Conservation (phyloP, 2,113 vertebrate species). For the Stercorarius parasiticus region DNA sequence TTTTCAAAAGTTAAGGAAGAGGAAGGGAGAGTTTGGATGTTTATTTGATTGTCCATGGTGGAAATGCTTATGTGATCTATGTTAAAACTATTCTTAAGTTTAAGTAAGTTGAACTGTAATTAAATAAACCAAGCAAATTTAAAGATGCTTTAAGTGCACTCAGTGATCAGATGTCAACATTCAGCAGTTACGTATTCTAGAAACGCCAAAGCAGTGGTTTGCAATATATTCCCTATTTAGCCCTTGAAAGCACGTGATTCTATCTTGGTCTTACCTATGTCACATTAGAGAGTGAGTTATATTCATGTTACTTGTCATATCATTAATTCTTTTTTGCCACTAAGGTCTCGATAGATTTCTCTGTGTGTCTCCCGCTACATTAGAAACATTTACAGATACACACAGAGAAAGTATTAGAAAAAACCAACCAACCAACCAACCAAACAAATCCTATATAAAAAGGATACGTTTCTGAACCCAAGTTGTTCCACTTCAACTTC, state of each 20-base stretch:
- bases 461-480: neutral
- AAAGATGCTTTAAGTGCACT: constrained; percentile 28
- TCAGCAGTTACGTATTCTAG: constrained; percentile 5
- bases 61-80: neutral
- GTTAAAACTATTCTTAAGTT: constrained; percentile 15
- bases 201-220: neutral
- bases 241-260: neutral
- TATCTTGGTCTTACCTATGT: neutral
- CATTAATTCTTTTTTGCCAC: neutral
- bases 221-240: neutral
- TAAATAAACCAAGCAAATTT: constrained; percentile 59
- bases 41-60: neutral
- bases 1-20: constrained; percentile 11
- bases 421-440: neutral
- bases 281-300: neutral
- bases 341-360: neutral
- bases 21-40: neutral
- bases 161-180: constrained; percentile 9
- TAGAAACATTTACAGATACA: neutral
- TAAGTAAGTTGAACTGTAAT: constrained; percentile 53
- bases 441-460: neutral
- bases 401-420: neutral
- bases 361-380: neutral
- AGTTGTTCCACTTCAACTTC: neutral
- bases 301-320: neutral